Evolutionary conservation across 2,888 invertebrate genomes (phyloP), one percentile per base, ranked within the genome.

Genomic region (Actias luna): DNA sequence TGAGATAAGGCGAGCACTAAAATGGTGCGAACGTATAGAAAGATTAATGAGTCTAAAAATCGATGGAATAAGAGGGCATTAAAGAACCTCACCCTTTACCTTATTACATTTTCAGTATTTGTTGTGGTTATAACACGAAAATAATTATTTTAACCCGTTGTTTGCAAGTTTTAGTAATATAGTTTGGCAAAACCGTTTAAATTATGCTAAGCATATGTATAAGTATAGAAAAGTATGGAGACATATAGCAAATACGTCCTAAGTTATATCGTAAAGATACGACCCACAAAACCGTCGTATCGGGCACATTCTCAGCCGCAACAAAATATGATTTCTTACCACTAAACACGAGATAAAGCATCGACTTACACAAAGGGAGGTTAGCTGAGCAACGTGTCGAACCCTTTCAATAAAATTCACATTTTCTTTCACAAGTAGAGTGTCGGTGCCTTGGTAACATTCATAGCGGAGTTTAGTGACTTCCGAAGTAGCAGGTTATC

Each of bases 401-500:
- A 83, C 86, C 85, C 79, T 85, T 88, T 83, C 86, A 88, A 90
- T 89, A 89, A 89, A 89, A 89, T 86, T 87, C 85, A 78, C 84
- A 87, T 89, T 89, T 90, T 87, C 89, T 83, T 84, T 85, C 85
- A 82, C 82, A 82, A 85, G 82, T 83, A 79, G 82, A 79, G 79
- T 84, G 83, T 83, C 83, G 82, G 82, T 82, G 83, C 80, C 80
- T 83, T 84, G 81, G 85, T 85, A 88, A 88, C 89, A 88, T 90
- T 89, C 86, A 87, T 87, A 85, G 80, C 82, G 76, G 86, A 88
- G 91, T 91, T 89, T 91, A 91, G 87, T 89, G 92, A 91, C 92
- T 91, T 91, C 91, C 89, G 88, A 91, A 91, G 92, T 89, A 89
- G 90, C 90, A 89, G 90, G 92, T 92, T 92, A 92, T 92, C 92